Evolutionary conservation across 23 tunicate species (phyloP).

Genomic region (Trididemnum miniatum): DNA sequence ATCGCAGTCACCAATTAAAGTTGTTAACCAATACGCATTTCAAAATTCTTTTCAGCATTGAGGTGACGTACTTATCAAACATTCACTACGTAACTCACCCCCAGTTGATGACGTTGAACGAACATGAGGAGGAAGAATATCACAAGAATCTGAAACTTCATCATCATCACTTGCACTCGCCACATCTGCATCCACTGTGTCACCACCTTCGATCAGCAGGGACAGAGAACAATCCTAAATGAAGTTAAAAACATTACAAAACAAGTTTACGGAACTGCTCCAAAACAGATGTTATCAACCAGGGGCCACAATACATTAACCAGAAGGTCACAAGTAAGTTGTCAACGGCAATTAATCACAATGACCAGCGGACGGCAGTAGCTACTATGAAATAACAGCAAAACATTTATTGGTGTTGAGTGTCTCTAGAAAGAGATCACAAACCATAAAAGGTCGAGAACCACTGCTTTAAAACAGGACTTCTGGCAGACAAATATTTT

Average conservation of each 20-base stretch:
- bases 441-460: background rate
- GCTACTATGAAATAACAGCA: too few relatives aligned
- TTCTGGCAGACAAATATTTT: too few relatives aligned
- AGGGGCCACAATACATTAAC: background rate
- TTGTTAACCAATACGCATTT: background rate
- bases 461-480: background rate
- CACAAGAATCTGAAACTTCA: background rate
- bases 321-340: background rate
- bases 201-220: background rate
- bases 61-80: background rate
- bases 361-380: too few relatives aligned
- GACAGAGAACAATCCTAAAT: background rate
- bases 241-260: background rate
- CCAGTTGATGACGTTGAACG: background rate
- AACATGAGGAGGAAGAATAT: background rate
- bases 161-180: background rate
- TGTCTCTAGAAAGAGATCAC: background rate
- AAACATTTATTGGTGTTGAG: background rate
- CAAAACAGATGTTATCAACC: background rate
- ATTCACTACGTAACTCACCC: background rate
- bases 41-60: background rate
- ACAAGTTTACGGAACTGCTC: too few relatives aligned
- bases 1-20: too few relatives aligned
- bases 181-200: background rate
- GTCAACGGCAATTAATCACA: too few relatives aligned